Evolutionary conservation across 1,140 invertebrate species (phyloP), one percentile per base, ranked within the genome.

Genomic region (Eumeta japonica): DNA sequence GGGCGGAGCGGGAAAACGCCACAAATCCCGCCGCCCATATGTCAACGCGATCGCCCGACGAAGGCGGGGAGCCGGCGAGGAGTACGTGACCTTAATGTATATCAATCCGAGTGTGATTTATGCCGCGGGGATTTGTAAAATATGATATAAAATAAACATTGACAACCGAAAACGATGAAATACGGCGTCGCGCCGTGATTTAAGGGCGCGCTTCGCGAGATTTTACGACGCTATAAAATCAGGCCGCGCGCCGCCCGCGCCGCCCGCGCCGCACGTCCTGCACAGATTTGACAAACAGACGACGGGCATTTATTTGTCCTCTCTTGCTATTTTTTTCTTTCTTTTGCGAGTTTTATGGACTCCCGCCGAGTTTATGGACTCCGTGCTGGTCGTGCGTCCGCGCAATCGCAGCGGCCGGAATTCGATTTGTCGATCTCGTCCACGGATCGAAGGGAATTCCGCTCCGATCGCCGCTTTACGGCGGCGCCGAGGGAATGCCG

Each of bases 121-220:
- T 66, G 62, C 54, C 48, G 52, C 58, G 53, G 54, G 63, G 52
- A 65, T 71, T 55, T 71, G 66, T 71, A 71, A 74, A 74, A 74
- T 74, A 71, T 74, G 66, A 74, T 66, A 74, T 74, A 74, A 74
- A 74, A 74, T 71, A 74, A 74, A 74, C 65, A 74, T 71, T 71
- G 66, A 74, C 66, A 74, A 67, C 56, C 65, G 54, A 59, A n/a
- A 74, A 74, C 70, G 64, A 71, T 74, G 70, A 71, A 74, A 70
- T 74, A 74, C 62, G 70, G 63, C 55, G 62, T 55, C 62, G 48
- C 58, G 56, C 48, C 61, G 66, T 74, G 70, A 71, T 70, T 67
- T 74, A 71, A 68, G 66, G 65, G 61, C 59, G 63, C 57, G 59
- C 60, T 67, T 67, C 65, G 65, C 55, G 60, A 63, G 65, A 71